Percentiles rank a stretch among this genome's conserved stretches.
Evolutionary conservation across 2,888 invertebrate genomes (phyloP).

Genomic region (Hyalella azteca): DNA sequence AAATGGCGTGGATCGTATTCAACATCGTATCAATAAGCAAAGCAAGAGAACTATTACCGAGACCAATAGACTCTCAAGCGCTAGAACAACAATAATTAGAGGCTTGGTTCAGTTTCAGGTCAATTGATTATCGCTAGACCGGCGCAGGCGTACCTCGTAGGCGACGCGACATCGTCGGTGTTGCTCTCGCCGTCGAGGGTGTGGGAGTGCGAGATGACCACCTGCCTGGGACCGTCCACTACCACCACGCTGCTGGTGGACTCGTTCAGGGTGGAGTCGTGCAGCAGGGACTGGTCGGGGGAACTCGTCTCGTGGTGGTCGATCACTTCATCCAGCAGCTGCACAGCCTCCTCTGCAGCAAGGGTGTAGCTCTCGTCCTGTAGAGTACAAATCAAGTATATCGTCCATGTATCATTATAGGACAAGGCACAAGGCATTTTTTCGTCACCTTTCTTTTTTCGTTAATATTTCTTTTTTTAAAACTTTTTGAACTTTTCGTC

Average conservation of each 20-base stretch:
- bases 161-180: neutral
- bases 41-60: neutral
- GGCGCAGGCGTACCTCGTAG: neutral
- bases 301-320: conserved; percentile 12
- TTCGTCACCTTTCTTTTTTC: too few species aligned
- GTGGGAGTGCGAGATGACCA: neutral
- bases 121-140: neutral
- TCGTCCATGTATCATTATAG: too few species aligned
- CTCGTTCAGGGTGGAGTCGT: conserved; percentile 26
- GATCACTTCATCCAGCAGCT: conserved; percentile 31
- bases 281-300: neutral
- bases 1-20: too few species aligned
- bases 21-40: too few species aligned
- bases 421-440: too few species aligned
- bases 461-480: too few species aligned
- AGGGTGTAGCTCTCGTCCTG: neutral
- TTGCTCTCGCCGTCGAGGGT: neutral
- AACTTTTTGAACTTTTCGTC: too few species aligned
- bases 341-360: conserved; percentile 22
- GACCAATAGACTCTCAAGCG: neutral
- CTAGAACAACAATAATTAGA: neutral
- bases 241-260: conserved; percentile 21
- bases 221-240: neutral
- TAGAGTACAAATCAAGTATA: too few species aligned
- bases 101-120: neutral